Base-by-base conservation (phyloP, 2,113 vertebrate genomes). In the Turnix velox region DNA sequence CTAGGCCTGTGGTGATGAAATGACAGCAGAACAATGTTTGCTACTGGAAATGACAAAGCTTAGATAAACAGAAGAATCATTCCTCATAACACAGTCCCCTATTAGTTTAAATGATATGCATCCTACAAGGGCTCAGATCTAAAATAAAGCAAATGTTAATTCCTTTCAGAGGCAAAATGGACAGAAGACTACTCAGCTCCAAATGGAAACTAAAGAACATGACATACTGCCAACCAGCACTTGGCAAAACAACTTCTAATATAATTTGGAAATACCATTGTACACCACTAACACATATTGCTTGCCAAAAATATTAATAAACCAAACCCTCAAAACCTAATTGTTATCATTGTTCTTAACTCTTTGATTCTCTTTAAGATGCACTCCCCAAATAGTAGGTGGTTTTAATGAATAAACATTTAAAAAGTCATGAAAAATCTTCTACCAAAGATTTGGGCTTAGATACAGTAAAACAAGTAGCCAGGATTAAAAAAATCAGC, bases 241-340 rank as follows among this genome's bases (percentile, higher is more conserved):
- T 93, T 81, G 94, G 92, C 88, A 90, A 94, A 87, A 92, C 80
- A 75, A n/a, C 39, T 93, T 25, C 40, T 67, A 78, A 51, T 91
- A 30, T 27, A 85, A 90, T 33, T 75, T 46, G 77, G 77, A 87
- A 92, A 93, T 87, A 81, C 45, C n/a, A 66, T 14, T 82, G 58
- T 46, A 79, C 23, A 25, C 14, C n/a, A 49, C 65, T 82, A 48
- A 83, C 62, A 91, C 84, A 65, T 23, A 79, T 14, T 73, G 33
- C 49, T 75, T 79, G 59, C 54, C 79, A 92, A 55, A 93, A 75
- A 68, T 45, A 90, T 25, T 52, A 88, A 91, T 67, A 81, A 66
- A 8, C 8, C 2, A 78, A 69, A 7, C 5, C 2, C 5, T 37
- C 63, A 88, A 92, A 87, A 78, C 33, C n/a, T 52, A 67, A 40